Evolutionary conservation across 2,797 vertebrate species (phyloP).

Genomic region (Sarcophilus harrisii): DNA sequence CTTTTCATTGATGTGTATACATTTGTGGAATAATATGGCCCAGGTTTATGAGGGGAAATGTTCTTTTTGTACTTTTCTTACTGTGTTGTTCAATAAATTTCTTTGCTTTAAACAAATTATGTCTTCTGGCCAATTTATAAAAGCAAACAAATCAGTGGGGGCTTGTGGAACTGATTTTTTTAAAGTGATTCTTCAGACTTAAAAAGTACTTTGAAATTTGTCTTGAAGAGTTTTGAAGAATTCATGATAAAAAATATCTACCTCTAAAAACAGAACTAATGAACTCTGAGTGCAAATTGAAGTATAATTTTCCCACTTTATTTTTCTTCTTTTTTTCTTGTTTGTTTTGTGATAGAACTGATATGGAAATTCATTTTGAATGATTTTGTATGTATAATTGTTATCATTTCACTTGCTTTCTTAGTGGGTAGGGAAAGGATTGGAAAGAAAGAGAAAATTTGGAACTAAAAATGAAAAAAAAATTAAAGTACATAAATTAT

Average conservation of each 20-base stretch:
- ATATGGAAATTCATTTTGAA: neutral
- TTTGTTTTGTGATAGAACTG: neutral
- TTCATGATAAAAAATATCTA: neutral
- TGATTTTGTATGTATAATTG: neutral
- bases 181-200: neutral
- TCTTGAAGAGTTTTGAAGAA: neutral
- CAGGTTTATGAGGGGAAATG: neutral
- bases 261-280: neutral
- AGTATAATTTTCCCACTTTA: neutral
- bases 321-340: neutral
- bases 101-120: neutral
- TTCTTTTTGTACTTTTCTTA: neutral
- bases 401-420: neutral
- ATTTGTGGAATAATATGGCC: neutral
- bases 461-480: neutral
- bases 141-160: neutral
- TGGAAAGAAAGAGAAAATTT: neutral
- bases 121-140: neutral
- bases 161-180: neutral
- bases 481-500: no score
- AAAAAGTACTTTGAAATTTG: neutral
- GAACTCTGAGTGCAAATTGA: neutral
- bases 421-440: neutral
- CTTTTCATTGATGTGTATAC: neutral
- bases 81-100: neutral